phyloP scores from a whole-genome alignment of 2,113 vertebrate species.

The Tinamus guttatus region DNA sequence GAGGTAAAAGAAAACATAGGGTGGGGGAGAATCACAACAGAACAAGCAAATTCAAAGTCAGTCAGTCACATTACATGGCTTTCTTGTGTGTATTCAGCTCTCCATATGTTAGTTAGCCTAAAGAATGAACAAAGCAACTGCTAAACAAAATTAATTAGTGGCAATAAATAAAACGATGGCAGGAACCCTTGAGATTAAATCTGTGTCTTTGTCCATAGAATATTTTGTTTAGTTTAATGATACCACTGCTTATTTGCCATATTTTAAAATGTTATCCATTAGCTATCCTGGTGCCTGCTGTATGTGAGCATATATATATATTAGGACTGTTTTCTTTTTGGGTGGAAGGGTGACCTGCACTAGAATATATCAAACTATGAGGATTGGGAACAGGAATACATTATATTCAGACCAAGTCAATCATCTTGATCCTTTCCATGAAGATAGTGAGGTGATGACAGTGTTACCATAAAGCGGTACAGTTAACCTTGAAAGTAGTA shows the following conservation, averaged over 20 bases:
- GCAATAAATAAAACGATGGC: neutral
- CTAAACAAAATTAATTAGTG: constrained; percentile 5
- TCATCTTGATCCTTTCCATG: neutral
- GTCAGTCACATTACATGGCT: constrained; percentile 44
- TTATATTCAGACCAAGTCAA: neutral
- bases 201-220: neutral
- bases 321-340: neutral
- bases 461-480: neutral
- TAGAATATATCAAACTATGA: neutral
- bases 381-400: neutral
- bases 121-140: constrained; percentile 49
- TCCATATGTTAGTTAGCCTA: constrained; percentile 67
- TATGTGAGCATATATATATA: neutral
- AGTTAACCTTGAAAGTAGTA: neutral
- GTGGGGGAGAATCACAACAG: neutral
- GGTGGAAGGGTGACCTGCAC: neutral
- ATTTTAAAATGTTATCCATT: neutral
- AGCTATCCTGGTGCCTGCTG: neutral
- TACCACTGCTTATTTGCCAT: neutral
- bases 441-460: neutral
- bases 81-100: constrained; percentile 53
- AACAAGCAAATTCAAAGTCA: constrained; percentile 49
- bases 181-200: neutral
- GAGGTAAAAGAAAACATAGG: constrained; percentile 4
- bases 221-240: neutral